phyloP scores from a whole-genome alignment of 2,797 vertebrate genomes.

The Nothura maculosa region DNA sequence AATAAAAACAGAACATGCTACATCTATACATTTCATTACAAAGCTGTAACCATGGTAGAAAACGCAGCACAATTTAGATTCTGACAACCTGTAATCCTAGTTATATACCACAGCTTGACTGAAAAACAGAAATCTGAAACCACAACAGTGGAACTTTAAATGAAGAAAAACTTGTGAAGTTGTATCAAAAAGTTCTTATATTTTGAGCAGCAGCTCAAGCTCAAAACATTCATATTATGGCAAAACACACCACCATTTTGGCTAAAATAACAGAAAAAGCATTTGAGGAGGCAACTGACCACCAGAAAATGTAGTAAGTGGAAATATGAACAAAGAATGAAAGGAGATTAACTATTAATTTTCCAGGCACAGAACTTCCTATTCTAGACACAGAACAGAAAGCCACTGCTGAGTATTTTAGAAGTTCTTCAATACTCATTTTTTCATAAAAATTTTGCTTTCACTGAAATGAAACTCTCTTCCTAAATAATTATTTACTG shows the following conservation, averaged over 20 bases:
- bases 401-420: neutral
- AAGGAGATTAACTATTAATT: neutral
- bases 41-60: conserved; percentile 51
- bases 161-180: neutral
- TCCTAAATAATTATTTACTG: neutral
- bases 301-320: neutral
- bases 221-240: neutral
- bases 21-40: conserved; percentile 37
- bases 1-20: conserved; percentile 6
- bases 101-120: neutral
- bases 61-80: neutral
- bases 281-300: neutral
- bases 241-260: neutral
- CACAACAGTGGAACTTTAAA: neutral
- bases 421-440: fast-evolving
- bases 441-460: neutral
- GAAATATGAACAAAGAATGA: neutral
- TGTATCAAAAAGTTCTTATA: neutral
- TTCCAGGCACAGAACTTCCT: neutral
- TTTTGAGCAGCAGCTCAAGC: neutral
- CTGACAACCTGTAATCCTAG: conserved; percentile 66
- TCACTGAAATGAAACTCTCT: neutral
- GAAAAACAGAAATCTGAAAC: neutral
- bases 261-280: neutral
- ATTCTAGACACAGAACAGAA: neutral